Conservation (phyloP, 1,140 invertebrate species). For the Drosophila dunni region DNA sequence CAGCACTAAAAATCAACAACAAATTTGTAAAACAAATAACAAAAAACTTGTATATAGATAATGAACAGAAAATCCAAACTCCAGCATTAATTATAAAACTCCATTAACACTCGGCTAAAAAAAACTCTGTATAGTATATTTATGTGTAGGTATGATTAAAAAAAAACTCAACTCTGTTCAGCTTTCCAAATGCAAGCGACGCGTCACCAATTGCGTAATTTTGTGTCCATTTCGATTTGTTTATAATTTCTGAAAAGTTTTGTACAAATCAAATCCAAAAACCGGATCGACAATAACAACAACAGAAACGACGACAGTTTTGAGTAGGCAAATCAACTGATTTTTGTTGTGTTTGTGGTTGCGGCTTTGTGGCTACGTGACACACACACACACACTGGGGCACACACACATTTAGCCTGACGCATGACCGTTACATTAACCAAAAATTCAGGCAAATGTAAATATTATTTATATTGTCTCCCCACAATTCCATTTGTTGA, state of each 20-base stretch:
- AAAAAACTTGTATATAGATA: constrained; percentile 36
- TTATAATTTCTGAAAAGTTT: constrained; percentile 53
- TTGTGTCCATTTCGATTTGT: constrained; percentile 54
- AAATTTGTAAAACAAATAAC: constrained; percentile 18
- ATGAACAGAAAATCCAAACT: constrained; percentile 45
- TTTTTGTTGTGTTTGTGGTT: constrained; percentile 38
- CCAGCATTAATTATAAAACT: constrained; percentile 62
- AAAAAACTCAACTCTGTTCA: constrained; percentile 11
- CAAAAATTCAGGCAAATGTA: constrained; percentile 55
- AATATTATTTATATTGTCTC: not conserved
- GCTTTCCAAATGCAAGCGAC: constrained; percentile 59
- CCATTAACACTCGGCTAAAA: constrained; percentile 56
- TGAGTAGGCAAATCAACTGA: constrained; percentile 46
- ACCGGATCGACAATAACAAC: constrained; percentile 56
- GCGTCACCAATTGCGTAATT: constrained; percentile 57
- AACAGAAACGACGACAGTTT: not conserved
- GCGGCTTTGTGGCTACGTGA: constrained; percentile 54
- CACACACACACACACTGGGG: constrained; percentile 27
- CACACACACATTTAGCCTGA: constrained; percentile 2
- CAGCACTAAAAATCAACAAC: constrained; percentile 24
- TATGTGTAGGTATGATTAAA: constrained; percentile 4
- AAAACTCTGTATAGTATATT: no score
- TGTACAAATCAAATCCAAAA: constrained; percentile 59
- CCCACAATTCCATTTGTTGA: constrained; percentile 53
- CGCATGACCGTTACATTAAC: constrained; percentile 72